Evolutionary conservation across 2,113 vertebrate genomes (phyloP).

Genomic region (Cettia cetti): DNA sequence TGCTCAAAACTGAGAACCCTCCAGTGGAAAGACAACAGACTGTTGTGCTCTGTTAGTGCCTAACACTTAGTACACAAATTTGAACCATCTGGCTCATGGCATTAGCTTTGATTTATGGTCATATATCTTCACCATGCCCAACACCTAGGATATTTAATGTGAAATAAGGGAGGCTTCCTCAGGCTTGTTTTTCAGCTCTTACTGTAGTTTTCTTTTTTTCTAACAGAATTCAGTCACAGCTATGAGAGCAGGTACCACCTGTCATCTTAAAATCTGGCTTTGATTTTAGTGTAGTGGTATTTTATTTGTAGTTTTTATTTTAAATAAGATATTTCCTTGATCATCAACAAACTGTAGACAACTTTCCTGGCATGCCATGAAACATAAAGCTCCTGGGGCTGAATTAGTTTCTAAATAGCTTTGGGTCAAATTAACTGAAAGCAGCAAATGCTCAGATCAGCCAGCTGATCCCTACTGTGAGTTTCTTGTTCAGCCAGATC

Average conservation of each 20-base stretch:
- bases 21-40: background rate
- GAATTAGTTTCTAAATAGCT: background rate
- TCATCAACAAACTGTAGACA: background rate
- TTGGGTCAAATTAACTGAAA: background rate
- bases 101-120: slow-evolving; percentile 27
- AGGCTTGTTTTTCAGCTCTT: background rate
- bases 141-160: background rate
- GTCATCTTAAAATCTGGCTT: background rate
- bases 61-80: background rate
- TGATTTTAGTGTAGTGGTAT: background rate
- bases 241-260: background rate
- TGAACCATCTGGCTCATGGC: slow-evolving; percentile 31
- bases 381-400: background rate
- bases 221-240: background rate
- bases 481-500: background rate
- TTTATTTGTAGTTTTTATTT: background rate
- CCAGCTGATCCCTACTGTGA: background rate
- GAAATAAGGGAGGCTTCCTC: background rate
- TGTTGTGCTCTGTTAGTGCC: slow-evolving; percentile 5
- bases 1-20: background rate
- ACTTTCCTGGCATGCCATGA: background rate
- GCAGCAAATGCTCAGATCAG: background rate
- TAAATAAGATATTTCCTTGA: background rate
- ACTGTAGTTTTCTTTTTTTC: background rate
- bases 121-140: background rate